Percentiles rank a stretch among this genome's conserved stretches.
These are phyloP conservation scores for Druon quercuslanigerum DNA, from an alignment of 1,140 invertebrate species.

Conservation along the genomic window DNA sequence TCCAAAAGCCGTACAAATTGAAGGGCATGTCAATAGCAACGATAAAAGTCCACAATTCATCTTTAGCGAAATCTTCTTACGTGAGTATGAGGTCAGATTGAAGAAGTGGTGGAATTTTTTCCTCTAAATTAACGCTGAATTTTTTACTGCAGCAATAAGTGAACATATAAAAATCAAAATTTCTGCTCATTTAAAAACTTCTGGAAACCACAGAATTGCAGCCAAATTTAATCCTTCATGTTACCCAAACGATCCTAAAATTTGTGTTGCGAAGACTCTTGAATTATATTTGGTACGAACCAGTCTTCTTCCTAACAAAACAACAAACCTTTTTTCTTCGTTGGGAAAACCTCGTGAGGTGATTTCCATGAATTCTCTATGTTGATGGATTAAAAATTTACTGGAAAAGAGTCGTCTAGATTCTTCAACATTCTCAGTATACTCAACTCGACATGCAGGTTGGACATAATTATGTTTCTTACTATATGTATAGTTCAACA, in stretches of 20 bases:
- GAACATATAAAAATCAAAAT: too few species aligned
- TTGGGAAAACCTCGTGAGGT: background rate
- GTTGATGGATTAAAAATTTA: constrained; percentile 5
- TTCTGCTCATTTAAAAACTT: too few species aligned
- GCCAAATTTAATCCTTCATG: too few species aligned
- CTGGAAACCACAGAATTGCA: too few species aligned
- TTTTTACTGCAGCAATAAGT: too few species aligned
- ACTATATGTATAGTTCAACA: background rate
- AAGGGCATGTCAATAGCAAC: constrained; percentile 1
- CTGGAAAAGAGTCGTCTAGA: constrained; percentile 12
- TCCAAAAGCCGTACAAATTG: background rate
- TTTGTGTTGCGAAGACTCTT: background rate
- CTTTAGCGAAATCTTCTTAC: constrained; percentile 6
- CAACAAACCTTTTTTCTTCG: background rate
- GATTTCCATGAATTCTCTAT: background rate
- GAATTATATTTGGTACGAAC: too few species aligned
- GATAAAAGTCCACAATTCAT: constrained; percentile 14
- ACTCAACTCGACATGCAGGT: background rate
- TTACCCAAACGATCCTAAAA: background rate
- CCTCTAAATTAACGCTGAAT: too few species aligned
- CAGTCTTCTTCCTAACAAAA: background rate
- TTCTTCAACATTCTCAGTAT: constrained; percentile 2
- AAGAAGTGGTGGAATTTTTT: constrained; percentile 32
- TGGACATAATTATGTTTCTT: background rate
- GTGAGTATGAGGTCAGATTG: constrained; percentile 8